phyloP scores from a whole-genome alignment of 2,888 invertebrate species.

The Mythimna impura region DNA sequence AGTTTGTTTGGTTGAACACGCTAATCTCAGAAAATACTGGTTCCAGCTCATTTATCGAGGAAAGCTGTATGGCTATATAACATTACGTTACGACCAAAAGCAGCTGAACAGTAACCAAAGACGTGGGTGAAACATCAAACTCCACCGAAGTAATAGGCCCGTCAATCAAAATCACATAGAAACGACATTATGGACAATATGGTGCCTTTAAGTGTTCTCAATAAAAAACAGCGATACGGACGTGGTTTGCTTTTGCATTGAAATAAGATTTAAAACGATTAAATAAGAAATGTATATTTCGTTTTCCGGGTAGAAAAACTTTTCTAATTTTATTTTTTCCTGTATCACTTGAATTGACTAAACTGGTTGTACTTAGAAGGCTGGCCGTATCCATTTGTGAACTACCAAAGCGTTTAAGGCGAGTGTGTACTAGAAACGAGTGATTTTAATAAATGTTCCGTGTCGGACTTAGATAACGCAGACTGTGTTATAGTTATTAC shows the following conservation, averaged over 20 bases:
- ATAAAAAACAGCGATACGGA: background rate
- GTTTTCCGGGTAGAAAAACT: slow-evolving; percentile 35
- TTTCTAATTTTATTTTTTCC: slow-evolving; percentile 28
- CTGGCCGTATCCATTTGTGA: slow-evolving; percentile 40
- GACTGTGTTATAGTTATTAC: slow-evolving; percentile 24
- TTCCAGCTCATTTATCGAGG: too few relatives aligned
- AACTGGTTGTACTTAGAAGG: slow-evolving; percentile 42
- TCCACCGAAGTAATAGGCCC: background rate
- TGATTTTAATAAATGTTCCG: slow-evolving; percentile 44
- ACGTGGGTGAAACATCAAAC: background rate
- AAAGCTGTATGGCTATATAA: too few relatives aligned
- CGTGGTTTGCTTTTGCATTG: background rate
- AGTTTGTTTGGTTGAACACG: too few relatives aligned
- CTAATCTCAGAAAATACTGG: too few relatives aligned
- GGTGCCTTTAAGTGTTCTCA: background rate
- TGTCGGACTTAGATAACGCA: slow-evolving; percentile 44
- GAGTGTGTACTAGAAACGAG: slow-evolving; percentile 22
- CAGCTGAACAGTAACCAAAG: too few relatives aligned
- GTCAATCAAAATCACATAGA: slow-evolving; percentile 41
- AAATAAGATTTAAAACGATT: background rate
- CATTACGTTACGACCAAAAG: too few relatives aligned
- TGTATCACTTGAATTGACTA: slow-evolving; percentile 16
- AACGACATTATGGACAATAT: slow-evolving; percentile 13
- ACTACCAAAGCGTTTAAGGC: slow-evolving; percentile 25
- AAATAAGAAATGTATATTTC: background rate